Base-by-base conservation (phyloP, 2,113 vertebrate species). In the Enhydra lutris region DNA sequence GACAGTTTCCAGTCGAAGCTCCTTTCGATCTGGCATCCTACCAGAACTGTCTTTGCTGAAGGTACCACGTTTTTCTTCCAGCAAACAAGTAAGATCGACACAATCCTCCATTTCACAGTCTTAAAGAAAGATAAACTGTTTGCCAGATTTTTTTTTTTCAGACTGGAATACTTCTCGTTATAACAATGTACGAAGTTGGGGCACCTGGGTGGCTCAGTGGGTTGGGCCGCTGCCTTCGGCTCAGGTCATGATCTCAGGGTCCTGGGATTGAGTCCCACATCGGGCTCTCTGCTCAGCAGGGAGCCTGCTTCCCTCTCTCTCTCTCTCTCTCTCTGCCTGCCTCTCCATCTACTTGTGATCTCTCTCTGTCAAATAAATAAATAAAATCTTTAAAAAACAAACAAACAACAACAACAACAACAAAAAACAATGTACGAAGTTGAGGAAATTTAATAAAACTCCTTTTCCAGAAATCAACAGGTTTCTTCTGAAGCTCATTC, bases 401-500 rank as follows among this genome's bases (percentile, higher is more conserved):
- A n/a, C n/a, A n/a, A n/a, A n/a, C n/a, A n/a, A 39, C 39, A 39
- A 39, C 39, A 39, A 39, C 39, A 39, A 39, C 39, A 39, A 39
- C 39, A 39, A 39, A 39, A 39, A 98, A 98, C 78, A 97, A 97
- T 83, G 63, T 91, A 96, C 82, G 3, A 96, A 93, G 95, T 57
- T 97, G 97, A 97, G 97, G 69, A 97, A 98, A 0, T 1, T 91
- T 98, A 97, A 98, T 97, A 83, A 97, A 98, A 98, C 96, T 98
- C 83, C 83, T 98, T 99, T 99, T 98, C 98, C 98, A 99, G 98
- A 98, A 98, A 74, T 34, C 42, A 90, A 94, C 92, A 96, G 76
- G 18, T 2, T 94, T 98, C 91, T 92, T 96, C 90, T 65, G 24
- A 98, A 98, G 93, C 93, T 83, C 42, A 59, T 29, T 86, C 97